Conservation (phyloP, 2,888 invertebrate species). For the Nymphalis urticae region DNA sequence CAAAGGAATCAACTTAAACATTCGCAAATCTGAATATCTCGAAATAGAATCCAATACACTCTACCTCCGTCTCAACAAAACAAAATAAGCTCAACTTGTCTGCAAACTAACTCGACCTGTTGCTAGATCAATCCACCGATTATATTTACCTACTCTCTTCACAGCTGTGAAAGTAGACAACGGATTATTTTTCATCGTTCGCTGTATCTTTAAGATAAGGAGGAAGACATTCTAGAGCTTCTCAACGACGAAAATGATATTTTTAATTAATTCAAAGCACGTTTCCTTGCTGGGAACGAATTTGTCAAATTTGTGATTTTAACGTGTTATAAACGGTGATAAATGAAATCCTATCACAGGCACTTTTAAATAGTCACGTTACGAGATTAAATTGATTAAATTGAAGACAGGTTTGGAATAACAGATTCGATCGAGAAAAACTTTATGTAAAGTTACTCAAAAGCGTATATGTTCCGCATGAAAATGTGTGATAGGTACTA, state of each 20-base stretch:
- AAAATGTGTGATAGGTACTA: no score
- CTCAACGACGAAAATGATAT: conserved; percentile 12
- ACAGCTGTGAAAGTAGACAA: conserved; percentile 25
- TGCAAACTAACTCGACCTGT: not conserved
- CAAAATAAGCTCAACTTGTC: not conserved
- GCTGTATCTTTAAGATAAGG: conserved; percentile 33
- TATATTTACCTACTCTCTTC: not conserved
- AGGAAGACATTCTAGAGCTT: conserved; percentile 22
- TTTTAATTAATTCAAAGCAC: conserved; percentile 26
- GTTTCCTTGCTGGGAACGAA: not conserved
- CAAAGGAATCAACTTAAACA: not conserved
- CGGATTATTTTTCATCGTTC: conserved; percentile 34
- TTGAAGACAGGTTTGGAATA: no score
- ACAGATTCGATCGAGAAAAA: no score
- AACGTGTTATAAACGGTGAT: not conserved
- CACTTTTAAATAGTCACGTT: no score
- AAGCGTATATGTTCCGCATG: no score
- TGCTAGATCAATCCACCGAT: not conserved
- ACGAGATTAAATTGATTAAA: no score
- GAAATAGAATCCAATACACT: not conserved
- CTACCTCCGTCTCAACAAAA: not conserved
- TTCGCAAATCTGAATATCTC: not conserved
- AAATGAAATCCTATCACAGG: not conserved
- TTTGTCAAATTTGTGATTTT: conserved; percentile 1
- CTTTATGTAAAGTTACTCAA: no score